Conservation (phyloP, 2,797 vertebrate species). For the Channallabes apus region DNA sequence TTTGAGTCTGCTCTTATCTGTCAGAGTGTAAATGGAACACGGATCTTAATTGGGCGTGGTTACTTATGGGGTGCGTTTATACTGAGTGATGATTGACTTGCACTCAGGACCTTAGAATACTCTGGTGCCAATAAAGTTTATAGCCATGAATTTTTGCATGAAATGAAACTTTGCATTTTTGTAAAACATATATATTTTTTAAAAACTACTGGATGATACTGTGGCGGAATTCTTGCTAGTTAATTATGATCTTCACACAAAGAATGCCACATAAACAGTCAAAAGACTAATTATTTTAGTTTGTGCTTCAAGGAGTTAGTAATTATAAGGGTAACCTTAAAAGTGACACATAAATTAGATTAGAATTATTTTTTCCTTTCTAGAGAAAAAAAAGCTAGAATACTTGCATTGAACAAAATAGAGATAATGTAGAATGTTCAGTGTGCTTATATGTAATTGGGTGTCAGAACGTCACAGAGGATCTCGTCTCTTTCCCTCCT, state of each 20-base stretch:
- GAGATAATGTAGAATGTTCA: background rate
- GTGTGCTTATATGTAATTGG: background rate
- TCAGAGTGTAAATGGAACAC: background rate
- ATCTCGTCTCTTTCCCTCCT: background rate
- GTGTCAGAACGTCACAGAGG: background rate
- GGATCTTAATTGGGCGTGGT: constrained; percentile 6
- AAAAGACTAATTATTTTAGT: background rate
- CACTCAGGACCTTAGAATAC: background rate
- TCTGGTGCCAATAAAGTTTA: background rate
- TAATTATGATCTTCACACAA: background rate
- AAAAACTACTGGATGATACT: background rate
- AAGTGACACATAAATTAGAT: background rate
- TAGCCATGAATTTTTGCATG: background rate
- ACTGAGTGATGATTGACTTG: background rate
- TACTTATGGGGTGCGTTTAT: background rate
- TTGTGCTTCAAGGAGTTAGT: background rate
- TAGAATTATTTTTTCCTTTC: background rate
- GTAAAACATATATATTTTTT: too few species aligned
- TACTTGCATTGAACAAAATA: background rate
- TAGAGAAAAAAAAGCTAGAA: background rate
- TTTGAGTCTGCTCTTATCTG: background rate
- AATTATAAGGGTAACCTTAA: background rate
- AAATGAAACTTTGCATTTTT: too few species aligned
- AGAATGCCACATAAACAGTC: background rate
- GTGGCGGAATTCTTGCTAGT: background rate